These are phyloP conservation scores for Myiozetetes cayanensis DNA, from an alignment of 2,113 vertebrate genomes.

Conservation along the genomic window DNA sequence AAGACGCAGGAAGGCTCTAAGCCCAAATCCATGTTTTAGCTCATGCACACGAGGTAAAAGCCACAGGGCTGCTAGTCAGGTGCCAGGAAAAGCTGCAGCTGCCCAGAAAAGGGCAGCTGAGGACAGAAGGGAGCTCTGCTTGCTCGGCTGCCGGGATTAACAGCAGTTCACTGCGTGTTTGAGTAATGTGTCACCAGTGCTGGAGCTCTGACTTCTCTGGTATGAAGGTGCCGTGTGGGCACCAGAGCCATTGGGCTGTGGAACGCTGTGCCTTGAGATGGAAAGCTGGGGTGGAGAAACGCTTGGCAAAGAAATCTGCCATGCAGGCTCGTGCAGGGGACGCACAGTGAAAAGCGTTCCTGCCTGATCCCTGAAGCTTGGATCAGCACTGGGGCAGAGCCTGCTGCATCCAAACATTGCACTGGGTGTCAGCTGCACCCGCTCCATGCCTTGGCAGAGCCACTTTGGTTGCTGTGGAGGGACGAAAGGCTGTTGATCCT, in stretches of 20 bases:
- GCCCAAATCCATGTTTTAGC: neutral
- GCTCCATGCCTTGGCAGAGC: neutral
- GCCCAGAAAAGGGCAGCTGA: neutral
- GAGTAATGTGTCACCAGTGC: neutral
- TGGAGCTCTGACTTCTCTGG: neutral
- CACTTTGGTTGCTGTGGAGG: neutral
- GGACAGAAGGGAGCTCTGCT: constrained; percentile 23
- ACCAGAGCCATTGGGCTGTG: accelerated
- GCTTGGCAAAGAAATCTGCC: neutral
- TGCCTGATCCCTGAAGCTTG: neutral
- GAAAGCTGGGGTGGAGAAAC: neutral
- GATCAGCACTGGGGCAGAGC: neutral
- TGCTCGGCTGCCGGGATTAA: neutral
- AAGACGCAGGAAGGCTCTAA: neutral
- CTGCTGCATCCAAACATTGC: neutral
- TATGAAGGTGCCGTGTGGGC: neutral
- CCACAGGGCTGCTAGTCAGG: neutral
- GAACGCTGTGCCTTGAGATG: neutral
- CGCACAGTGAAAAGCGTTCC: accelerated
- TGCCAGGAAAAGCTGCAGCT: constrained; percentile 28
- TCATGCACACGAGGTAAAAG: neutral
- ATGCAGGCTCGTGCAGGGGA: neutral
- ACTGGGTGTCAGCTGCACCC: neutral
- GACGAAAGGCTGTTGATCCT: neutral
- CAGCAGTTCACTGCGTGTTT: neutral